These are phyloP conservation scores for Campoletis raptor DNA, from an alignment of 2,888 invertebrate genomes.

Conservation along the genomic window DNA sequence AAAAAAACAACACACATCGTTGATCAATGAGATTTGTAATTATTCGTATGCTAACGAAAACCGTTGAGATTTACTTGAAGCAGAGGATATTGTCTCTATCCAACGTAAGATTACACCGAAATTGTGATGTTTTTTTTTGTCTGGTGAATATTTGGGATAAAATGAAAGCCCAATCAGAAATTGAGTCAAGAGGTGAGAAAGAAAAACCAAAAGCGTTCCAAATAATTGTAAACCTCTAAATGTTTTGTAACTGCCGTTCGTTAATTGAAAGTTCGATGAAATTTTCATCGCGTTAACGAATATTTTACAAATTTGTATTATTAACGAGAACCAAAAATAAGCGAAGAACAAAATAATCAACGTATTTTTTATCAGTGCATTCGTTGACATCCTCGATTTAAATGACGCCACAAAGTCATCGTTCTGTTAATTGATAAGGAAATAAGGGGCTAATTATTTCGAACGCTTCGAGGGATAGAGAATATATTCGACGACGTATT, in stretches of 20 bases:
- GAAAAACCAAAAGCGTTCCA: background rate
- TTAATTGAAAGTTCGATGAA: slow-evolving; percentile 34
- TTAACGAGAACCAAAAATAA: slow-evolving; percentile 9
- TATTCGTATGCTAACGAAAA: slow-evolving; percentile 47
- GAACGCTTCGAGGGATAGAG: slow-evolving; percentile 45
- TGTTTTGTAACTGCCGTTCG: slow-evolving; percentile 58
- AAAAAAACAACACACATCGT: slow-evolving; percentile 15
- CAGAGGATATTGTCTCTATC: slow-evolving; percentile 61
- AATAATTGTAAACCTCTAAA: slow-evolving; percentile 46
- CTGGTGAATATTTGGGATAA: background rate
- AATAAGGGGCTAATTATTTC: slow-evolving; percentile 30
- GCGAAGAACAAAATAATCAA: background rate
- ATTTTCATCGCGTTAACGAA: slow-evolving; percentile 40
- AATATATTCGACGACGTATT: slow-evolving; percentile 45
- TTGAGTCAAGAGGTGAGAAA: slow-evolving; percentile 17
- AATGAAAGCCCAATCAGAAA: background rate
- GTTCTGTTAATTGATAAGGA: slow-evolving; percentile 1
- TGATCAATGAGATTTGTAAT: slow-evolving; percentile 53
- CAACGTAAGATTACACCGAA: slow-evolving; percentile 33
- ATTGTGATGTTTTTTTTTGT: slow-evolving; percentile 20
- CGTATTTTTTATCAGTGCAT: background rate
- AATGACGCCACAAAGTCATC: background rate
- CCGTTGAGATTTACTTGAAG: slow-evolving; percentile 31
- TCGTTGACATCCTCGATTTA: slow-evolving; percentile 20
- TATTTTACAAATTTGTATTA: slow-evolving; percentile 61